Conservation (phyloP, 2,797 vertebrate genomes). For the Tokudaia tokunoshimensis region DNA sequence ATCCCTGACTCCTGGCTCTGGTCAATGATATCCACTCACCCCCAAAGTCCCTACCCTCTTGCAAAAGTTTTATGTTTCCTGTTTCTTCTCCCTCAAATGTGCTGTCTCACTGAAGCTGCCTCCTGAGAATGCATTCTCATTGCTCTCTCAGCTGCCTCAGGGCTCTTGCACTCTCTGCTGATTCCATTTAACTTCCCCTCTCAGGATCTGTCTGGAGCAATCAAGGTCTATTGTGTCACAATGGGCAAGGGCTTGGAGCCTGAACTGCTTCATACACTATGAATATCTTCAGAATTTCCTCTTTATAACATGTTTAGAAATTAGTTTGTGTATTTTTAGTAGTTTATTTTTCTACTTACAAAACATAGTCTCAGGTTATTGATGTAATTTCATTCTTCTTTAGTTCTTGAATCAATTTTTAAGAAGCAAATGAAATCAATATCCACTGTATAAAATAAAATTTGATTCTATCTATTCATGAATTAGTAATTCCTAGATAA, state of each 20-base stretch:
- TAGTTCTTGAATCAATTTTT: background rate
- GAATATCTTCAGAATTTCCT: background rate
- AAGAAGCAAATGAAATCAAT: background rate
- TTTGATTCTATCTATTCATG: background rate
- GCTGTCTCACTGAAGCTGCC: background rate
- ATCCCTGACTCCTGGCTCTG: background rate
- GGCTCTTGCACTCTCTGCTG: background rate
- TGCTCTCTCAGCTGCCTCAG: background rate
- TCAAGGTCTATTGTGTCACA: background rate
- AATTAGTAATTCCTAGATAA: conserved; percentile 25
- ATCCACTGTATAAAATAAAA: background rate
- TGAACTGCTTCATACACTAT: background rate
- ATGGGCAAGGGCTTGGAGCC: background rate
- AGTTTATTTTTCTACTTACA: background rate
- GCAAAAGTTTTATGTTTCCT: background rate
- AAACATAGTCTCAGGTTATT: background rate
- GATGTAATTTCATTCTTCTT: background rate
- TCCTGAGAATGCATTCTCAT: background rate
- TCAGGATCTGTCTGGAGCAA: background rate
- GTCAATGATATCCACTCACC: background rate
- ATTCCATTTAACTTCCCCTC: background rate
- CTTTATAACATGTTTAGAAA: background rate
- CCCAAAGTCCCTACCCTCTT: background rate
- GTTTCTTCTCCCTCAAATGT: background rate
- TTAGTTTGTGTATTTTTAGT: background rate